These are phyloP conservation scores for Bombus sylvicola DNA, from an alignment of 1,140 invertebrate species.

Conservation along the genomic window DNA sequence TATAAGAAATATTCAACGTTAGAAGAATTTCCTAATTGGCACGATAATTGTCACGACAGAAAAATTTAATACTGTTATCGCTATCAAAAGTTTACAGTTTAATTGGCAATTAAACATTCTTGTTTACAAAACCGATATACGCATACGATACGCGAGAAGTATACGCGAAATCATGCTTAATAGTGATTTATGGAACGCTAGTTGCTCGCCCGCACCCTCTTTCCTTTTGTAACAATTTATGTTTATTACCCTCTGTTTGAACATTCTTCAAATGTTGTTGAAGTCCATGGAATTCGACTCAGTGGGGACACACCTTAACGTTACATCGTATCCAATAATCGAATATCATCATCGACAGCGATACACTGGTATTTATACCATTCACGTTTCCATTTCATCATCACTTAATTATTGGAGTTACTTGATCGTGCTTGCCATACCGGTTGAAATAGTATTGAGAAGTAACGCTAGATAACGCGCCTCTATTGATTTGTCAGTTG, in stretches of 20 bases:
- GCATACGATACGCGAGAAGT: background rate
- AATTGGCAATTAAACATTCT: no score
- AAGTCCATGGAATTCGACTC: no score
- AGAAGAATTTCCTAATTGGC: no score
- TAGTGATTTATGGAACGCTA: background rate
- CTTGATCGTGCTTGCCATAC: background rate
- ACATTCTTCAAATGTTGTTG: no score
- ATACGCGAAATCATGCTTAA: background rate
- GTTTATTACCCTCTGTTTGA: no score
- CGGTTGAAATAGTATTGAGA: background rate
- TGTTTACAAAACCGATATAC: background rate
- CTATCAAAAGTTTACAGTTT: no score
- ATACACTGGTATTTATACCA: background rate
- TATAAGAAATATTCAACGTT: no score
- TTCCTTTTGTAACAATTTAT: no score
- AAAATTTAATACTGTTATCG: no score
- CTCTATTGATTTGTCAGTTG: constrained; percentile 64
- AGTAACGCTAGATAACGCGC: constrained; percentile 26
- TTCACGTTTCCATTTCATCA: background rate
- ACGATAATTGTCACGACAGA: no score
- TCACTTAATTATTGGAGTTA: background rate
- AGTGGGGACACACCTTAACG: background rate
- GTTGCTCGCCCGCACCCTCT: no score
- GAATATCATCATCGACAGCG: background rate
- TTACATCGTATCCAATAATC: background rate